Base-by-base conservation (phyloP, 2,113 vertebrate genomes). In the Emydocephalus ijimae region DNA sequence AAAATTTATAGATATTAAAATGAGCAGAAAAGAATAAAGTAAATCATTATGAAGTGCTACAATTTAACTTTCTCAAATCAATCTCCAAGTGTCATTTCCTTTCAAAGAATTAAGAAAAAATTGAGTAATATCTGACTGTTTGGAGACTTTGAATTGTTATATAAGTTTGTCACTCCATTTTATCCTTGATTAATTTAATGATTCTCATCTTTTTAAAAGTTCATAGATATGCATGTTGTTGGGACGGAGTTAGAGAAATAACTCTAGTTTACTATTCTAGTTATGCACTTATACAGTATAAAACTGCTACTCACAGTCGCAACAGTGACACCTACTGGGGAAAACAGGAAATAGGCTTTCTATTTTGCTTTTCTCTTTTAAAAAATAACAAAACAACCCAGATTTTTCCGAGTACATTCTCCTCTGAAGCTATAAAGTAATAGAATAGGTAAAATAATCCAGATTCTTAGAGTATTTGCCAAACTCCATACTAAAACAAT, bases 311-410 rank as follows among this genome's bases (percentile, higher is more conserved):
- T 96, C 92, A 54, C 14, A 97, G 96, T 97, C 95, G 91, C 97
- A 96, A 97, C 93, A 97, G 97, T 96, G 97, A 97, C 97, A 97
- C 97, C 98, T 98, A 97, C 97, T 96, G 98, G 97, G 94, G 26
- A 90, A 91, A 93, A 52, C 55, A 87, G 93, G 93, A 94, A 92
- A 81, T 92, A 61, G 34, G 54, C 1, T n/a, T 56, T 57, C 89
- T 59, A 14, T 11, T 15, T 95, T 95, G 93, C 85, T 92, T 91
- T 92, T 89, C 24, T 5, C 91, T 57, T 89, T 89, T 34, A 12
- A 50, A 87, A 87, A 50, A 9, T 52, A 87, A 6, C 85, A 26
- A 87, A 87, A 87, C 23, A 54, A 87, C 95, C 43, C 85, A 56
- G 20, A 86, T 91, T 95, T 88, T n/a, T 59, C 89, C 89, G 45